Base-by-base conservation (phyloP, 92 coral and sea anemone species). In the Phenganax marumi region DNA sequence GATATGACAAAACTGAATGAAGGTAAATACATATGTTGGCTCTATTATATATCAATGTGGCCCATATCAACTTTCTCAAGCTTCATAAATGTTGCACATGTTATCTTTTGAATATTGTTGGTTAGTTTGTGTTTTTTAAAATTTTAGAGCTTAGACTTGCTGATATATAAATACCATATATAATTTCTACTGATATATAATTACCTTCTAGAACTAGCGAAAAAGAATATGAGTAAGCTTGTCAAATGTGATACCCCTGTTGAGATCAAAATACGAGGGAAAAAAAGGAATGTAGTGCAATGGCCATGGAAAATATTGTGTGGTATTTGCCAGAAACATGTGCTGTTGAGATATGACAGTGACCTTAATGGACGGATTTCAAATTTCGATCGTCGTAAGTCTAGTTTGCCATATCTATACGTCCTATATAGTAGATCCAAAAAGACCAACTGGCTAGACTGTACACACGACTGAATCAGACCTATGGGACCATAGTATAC, bases 271-370 rank as follows among this genome's bases (percentile, higher is more conserved):
- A 80, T 56, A 18, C 17, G 85, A 71, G 85, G 81, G 83, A 78
- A 78, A 57, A 85, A 17, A 12, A 69, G 83, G 39, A 70, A 51
- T 43, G 43, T 33, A 52, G 24, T 85, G 24, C 52, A 56, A 49
- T 85, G 88, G 88, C 85, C 88, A 14, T 79, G 88, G 85, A 85
- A 80, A 72, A 85, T 85, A 56, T 8, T 12, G n/a, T 85, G 88
- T 85, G 88, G 88, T 10, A 65, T 54, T 61, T 85, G 88, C 78
- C 79, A 79, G 13, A 50, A 69, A 14, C 69, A 85, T 39, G 56
- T 85, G 47, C 88, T 52, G 85, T 66, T 85, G 70, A 52, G 88
- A 68, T 85, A 70, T 52, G 88, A 85, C 73, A 55, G 74, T 46
- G 88, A 85, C 26, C 73, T 79, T 52, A 85, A 85, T 55, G 88